Conservation (phyloP, 2,888 invertebrate species). For the Diarsia dahlii region DNA sequence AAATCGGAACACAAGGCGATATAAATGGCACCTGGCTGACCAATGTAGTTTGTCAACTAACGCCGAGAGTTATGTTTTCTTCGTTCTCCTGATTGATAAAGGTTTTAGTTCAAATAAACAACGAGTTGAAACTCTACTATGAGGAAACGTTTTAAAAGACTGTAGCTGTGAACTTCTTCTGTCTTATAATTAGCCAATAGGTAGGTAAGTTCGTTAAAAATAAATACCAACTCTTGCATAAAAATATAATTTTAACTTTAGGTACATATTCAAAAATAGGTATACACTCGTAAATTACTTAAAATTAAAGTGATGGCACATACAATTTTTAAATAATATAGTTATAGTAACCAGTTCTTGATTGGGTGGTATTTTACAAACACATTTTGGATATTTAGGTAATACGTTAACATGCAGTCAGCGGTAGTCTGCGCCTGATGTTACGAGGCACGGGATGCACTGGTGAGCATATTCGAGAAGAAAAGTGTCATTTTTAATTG, state of each 20-base stretch:
- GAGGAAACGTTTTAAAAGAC: neutral
- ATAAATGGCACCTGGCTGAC: conserved; percentile 41
- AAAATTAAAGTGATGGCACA: conserved; percentile 61
- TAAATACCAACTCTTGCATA: conserved; percentile 22
- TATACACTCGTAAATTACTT: conserved; percentile 50
- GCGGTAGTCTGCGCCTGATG: neutral
- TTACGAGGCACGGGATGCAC: conserved; percentile 1
- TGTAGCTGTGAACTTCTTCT: neutral
- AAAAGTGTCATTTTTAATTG: conserved; percentile 15
- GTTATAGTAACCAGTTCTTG: conserved; percentile 33
- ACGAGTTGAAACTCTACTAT: neutral
- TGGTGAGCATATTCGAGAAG: conserved; percentile 29
- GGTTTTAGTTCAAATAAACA: conserved; percentile 17
- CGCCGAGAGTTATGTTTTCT: conserved; percentile 28
- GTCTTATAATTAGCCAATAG: neutral
- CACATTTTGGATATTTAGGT: conserved; percentile 20
- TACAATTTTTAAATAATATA: conserved; percentile 51
- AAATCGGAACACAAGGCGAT: conserved; percentile 36
- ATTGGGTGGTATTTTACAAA: conserved; percentile 30
- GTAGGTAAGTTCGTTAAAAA: neutral
- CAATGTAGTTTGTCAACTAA: conserved; percentile 32
- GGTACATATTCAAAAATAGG: conserved; percentile 49
- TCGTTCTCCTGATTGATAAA: conserved; percentile 15
- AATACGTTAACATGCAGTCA: conserved; percentile 3
- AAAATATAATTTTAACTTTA: conserved; percentile 44